Conservation (phyloP, 2,113 vertebrate genomes). For the Maccullochella peelii region DNA sequence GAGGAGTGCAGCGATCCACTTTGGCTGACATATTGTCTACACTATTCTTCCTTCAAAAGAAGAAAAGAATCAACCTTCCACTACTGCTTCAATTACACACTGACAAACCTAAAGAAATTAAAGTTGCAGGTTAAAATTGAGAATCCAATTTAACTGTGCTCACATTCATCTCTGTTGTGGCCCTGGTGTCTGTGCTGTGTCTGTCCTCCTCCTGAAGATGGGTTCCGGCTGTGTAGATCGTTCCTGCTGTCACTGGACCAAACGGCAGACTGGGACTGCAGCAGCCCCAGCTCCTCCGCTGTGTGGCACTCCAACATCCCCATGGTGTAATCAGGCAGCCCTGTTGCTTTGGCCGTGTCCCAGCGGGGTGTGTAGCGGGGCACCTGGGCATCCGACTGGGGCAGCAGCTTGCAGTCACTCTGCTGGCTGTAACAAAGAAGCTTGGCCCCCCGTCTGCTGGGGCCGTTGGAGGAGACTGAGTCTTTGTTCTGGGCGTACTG, state of each 20-base stretch:
- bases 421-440: constrained; percentile 90
- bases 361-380: constrained; percentile 93
- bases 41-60: background rate
- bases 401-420: constrained; percentile 87
- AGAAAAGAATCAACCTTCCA: background rate
- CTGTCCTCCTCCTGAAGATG: constrained; percentile 60
- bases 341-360: constrained; percentile 79
- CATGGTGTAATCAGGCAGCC: constrained; percentile 83
- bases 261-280: constrained; percentile 78
- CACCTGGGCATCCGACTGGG: constrained; percentile 92
- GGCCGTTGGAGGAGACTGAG: constrained; percentile 82
- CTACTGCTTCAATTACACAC: background rate
- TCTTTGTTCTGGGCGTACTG: constrained; percentile 97
- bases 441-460: constrained; percentile 84
- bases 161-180: constrained; percentile 90
- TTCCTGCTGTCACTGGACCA: constrained; percentile 82
- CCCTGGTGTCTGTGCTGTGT: constrained; percentile 39
- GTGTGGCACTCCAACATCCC: constrained; percentile 85
- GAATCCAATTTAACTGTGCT: constrained; percentile 62
- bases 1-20: background rate
- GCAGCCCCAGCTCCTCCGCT: constrained; percentile 79
- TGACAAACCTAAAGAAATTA: background rate
- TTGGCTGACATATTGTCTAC: background rate
- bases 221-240: constrained; percentile 69
- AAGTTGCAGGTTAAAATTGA: background rate